Conservation (phyloP, 2,888 invertebrate genomes). For the Oscheius sp. region DNA sequence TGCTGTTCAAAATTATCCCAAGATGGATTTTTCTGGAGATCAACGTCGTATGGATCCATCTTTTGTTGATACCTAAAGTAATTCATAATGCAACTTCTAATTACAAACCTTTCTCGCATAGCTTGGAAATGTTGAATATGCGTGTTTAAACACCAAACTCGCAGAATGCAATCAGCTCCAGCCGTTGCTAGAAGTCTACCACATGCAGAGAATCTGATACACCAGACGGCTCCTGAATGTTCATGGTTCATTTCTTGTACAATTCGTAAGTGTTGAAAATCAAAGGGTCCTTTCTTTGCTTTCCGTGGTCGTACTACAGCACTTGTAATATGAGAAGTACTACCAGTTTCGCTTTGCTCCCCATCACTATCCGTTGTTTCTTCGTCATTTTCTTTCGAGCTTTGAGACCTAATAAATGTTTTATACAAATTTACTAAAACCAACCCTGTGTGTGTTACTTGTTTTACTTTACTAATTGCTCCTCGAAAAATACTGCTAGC, state of each 20-base stretch:
- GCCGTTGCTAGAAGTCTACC: constrained; percentile 89
- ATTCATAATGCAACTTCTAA: background rate
- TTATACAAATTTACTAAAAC: background rate
- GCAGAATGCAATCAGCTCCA: constrained; percentile 90
- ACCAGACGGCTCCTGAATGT: constrained; percentile 91
- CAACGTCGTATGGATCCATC: constrained; percentile 40
- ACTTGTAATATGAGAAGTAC: constrained; percentile 9
- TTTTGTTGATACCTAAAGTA: constrained; percentile 41
- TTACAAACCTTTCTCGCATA: constrained; percentile 87
- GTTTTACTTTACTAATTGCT: constrained; percentile 52
- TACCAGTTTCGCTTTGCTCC: constrained; percentile 42
- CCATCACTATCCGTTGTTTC: constrained; percentile 48
- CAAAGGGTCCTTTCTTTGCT: constrained; percentile 94
- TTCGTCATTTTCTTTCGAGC: constrained; percentile 21
- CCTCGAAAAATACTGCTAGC: constrained; percentile 57
- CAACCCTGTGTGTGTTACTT: constrained; percentile 45
- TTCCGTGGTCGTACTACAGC: constrained; percentile 82
- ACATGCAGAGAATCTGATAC: constrained; percentile 96
- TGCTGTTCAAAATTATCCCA: constrained; percentile 48
- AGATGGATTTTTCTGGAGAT: constrained; percentile 40
- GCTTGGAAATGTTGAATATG: constrained; percentile 91
- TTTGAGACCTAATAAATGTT: background rate
- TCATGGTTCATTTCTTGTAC: constrained; percentile 81
- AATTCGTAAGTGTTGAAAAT: constrained; percentile 85
- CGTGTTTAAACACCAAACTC: constrained; percentile 93